Evolutionary conservation across 2,113 vertebrate species (phyloP).

Genomic region (Callithrix jacchus): DNA sequence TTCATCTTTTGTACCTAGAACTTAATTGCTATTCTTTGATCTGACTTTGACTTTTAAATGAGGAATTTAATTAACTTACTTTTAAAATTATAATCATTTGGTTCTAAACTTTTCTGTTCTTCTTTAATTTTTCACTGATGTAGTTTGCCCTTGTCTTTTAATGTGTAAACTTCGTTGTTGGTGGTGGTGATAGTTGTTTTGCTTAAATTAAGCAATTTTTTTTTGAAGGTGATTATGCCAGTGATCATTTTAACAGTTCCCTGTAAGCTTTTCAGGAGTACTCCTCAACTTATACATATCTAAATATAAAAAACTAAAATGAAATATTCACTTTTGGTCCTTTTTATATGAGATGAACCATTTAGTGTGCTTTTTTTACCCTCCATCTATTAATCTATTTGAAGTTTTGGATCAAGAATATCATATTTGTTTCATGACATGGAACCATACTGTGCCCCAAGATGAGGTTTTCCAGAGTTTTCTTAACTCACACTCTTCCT

Average conservation of each 20-base stretch:
- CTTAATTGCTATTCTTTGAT: constrained; percentile 23
- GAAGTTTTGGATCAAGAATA: constrained; percentile 51
- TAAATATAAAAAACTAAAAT: constrained; percentile 54
- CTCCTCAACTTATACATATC: not conserved
- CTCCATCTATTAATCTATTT: constrained; percentile 41
- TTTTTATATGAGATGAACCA: not conserved
- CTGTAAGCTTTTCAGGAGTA: not conserved
- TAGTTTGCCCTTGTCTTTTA: not conserved
- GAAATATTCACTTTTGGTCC: not conserved
- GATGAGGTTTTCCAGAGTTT: not conserved
- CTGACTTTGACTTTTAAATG: constrained; percentile 13
- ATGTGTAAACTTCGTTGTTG: not conserved
- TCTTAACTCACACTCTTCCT: not conserved
- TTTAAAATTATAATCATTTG: not conserved
- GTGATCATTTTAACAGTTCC: not conserved
- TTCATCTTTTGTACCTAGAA: not conserved
- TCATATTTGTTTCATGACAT: not conserved
- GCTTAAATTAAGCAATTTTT: not conserved
- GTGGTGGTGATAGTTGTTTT: not conserved
- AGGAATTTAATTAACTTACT: not conserved
- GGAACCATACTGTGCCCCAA: not conserved
- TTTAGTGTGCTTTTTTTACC: not conserved
- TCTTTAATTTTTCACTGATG: not conserved
- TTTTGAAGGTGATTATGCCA: not conserved
- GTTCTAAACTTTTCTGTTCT: not conserved